Conservation (phyloP, 2,888 invertebrate species). For the Pristionchus mayeri region DNA sequence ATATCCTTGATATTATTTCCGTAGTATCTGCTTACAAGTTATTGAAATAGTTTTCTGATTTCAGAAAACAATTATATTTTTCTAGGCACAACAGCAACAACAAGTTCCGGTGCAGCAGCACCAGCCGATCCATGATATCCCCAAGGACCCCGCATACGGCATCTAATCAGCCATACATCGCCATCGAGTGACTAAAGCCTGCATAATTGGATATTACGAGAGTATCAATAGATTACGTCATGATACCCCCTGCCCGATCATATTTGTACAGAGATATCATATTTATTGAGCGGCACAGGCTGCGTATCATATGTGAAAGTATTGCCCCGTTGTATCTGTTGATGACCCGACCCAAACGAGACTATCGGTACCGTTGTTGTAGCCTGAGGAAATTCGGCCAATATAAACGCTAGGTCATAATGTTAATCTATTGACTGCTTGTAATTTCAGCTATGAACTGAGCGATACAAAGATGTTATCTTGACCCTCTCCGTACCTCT, state of each 20-base stretch:
- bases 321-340: constrained; percentile 11
- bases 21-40: too few species aligned
- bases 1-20: too few species aligned
- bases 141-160: constrained; percentile 64
- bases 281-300: constrained; percentile 10
- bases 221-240: background rate
- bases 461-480: constrained; percentile 11
- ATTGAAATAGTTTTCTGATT: too few species aligned
- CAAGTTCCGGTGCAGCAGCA: constrained; percentile 49
- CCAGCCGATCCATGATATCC: constrained; percentile 59
- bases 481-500: constrained; percentile 19
- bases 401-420: background rate
- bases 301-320: constrained; percentile 2
- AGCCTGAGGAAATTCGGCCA: background rate
- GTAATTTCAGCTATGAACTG: background rate
- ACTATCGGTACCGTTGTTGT: constrained; percentile 22
- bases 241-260: background rate
- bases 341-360: background rate
- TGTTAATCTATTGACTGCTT: background rate
- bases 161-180: constrained; percentile 53
- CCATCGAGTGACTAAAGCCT: background rate
- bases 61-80: too few species aligned
- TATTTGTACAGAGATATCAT: constrained; percentile 41
- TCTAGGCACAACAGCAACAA: constrained; percentile 51
- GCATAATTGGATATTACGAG: constrained; percentile 11